Conservation (phyloP, 2,797 vertebrate species). For the Chaenodraco wilsoni region DNA sequence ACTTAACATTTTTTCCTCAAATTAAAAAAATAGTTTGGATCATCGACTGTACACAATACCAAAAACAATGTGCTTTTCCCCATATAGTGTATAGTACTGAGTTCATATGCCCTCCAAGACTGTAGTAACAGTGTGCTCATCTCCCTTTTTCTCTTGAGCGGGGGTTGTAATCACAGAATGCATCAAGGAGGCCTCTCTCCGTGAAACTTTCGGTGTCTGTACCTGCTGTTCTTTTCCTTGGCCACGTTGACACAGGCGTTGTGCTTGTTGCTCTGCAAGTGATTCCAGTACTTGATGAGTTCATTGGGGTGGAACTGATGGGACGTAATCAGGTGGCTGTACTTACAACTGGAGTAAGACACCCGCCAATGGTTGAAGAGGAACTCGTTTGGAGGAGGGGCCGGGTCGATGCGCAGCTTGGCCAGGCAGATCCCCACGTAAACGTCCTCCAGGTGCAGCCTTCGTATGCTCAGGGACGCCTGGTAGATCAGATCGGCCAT, state of each 20-base stretch:
- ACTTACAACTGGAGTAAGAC: conserved; percentile 99
- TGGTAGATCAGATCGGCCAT: conserved; percentile 96
- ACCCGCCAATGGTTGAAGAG: conserved; percentile 99
- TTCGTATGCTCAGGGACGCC: conserved; percentile 94
- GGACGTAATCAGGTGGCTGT: conserved; percentile 99
- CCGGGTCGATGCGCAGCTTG: conserved; percentile 95
- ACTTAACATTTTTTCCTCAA: conserved; percentile 77
- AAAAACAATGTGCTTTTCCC: conserved; percentile 86
- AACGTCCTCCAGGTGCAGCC: conserved; percentile 97
- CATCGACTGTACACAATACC: conserved; percentile 84
- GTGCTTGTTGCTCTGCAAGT: conserved; percentile 99
- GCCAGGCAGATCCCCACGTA: conserved; percentile 98
- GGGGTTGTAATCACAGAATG: conserved; percentile 22
- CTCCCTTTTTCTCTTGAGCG: conserved; percentile 8
- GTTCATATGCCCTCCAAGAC: conserved; percentile 59
- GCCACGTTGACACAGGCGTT: conserved; percentile 92
- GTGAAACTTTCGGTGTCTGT: conserved; percentile 91
- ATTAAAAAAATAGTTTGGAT: conserved; percentile 93
- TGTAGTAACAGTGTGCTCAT: conserved; percentile 40
- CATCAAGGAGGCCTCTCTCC: conserved; percentile 80
- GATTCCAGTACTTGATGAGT: conserved; percentile 98
- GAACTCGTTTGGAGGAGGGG: conserved; percentile 97
- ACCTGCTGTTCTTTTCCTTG: conserved; percentile 92
- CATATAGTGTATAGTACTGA: conserved; percentile 82
- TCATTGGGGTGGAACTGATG: conserved; percentile 98